phyloP scores from a whole-genome alignment of 30 jellyfish, hydroid and myxozoan genomes.

The Turritopsis dohrnii region DNA sequence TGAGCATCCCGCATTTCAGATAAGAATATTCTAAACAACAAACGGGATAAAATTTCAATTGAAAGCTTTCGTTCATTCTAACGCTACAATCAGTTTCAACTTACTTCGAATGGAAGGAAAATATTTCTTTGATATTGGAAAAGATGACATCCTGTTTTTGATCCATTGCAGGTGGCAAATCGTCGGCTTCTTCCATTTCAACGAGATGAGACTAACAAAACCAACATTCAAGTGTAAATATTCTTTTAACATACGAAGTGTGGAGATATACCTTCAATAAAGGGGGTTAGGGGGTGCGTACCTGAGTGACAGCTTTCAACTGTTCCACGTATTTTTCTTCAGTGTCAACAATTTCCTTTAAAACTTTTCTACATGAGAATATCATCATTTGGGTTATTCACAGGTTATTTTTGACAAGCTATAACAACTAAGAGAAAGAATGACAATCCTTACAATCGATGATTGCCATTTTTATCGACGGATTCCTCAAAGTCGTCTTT shows the following conservation, averaged over 20 bases:
- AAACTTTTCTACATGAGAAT: constrained; percentile 51
- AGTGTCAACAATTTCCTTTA: constrained; percentile 70
- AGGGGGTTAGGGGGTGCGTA: neutral
- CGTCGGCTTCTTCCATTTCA: constrained; percentile 56
- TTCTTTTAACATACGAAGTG: neutral
- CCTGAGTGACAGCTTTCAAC: constrained; percentile 67
- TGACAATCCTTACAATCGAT: constrained; percentile 58
- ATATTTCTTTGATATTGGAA: constrained; percentile 55
- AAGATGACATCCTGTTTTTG: constrained; percentile 48
- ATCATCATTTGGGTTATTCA: neutral
- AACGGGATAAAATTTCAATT: neutral
- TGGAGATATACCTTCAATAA: neutral
- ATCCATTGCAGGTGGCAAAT: constrained; percentile 49
- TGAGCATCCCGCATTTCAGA: constrained; percentile 51
- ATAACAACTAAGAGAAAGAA: neutral
- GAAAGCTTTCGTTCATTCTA: neutral
- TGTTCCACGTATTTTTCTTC: constrained; percentile 80
- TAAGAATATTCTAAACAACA: constrained; percentile 18
- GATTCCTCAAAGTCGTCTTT: constrained; percentile 35
- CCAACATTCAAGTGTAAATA: neutral
- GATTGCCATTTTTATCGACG: constrained; percentile 19
- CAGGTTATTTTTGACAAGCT: no score
- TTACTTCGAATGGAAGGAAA: constrained; percentile 57
- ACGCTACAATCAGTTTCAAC: no score
- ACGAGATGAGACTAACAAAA: constrained; percentile 53